These are phyloP conservation scores for Okamejei kenojei DNA, from an alignment of 2,797 vertebrate species.

Conservation along the genomic window DNA sequence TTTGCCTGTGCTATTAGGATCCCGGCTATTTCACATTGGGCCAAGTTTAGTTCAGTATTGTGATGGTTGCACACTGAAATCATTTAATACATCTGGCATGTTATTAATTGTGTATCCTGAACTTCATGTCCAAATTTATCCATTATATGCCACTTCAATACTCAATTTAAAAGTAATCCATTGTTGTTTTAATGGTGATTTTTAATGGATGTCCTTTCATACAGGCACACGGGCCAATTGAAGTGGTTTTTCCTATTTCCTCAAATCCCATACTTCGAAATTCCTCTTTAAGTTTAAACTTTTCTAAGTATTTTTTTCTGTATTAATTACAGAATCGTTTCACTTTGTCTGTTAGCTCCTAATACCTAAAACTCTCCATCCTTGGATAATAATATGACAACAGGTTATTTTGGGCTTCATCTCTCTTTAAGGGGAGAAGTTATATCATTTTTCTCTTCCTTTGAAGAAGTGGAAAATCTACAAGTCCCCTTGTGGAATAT, in stretches of 20 bases:
- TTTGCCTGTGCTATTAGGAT: background rate
- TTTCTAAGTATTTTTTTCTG: background rate
- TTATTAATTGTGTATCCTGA: background rate
- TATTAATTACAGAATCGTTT: background rate
- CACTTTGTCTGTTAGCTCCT: background rate
- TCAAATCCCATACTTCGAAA: background rate
- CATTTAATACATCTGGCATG: background rate
- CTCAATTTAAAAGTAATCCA: background rate
- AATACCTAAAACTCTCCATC: background rate
- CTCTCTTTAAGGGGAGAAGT: background rate
- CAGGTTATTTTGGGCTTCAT: background rate
- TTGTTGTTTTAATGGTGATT: background rate
- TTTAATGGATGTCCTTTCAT: background rate
- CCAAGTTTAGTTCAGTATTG: background rate
- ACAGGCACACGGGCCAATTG: background rate
- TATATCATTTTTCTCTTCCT: background rate
- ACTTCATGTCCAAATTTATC: too few species aligned
- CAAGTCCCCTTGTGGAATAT: background rate
- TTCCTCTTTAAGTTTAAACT: background rate
- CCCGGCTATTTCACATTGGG: background rate
- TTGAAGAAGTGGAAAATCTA: background rate
- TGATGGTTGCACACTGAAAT: background rate
- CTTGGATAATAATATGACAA: background rate
- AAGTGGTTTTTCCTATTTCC: background rate
- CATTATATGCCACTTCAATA: background rate